phyloP scores from a whole-genome alignment of 1,140 invertebrate species.

The Leptonema lineaticorne region DNA sequence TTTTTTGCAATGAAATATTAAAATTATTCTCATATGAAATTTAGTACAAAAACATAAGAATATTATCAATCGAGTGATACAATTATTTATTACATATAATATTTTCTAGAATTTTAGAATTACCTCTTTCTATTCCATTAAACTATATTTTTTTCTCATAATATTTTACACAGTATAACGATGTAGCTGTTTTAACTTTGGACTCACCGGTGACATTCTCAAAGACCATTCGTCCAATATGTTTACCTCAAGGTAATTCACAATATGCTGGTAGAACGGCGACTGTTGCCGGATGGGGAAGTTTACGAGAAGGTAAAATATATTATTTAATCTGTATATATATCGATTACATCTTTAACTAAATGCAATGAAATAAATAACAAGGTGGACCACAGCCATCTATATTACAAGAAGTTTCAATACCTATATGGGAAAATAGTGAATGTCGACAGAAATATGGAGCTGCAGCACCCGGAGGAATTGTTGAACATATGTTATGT shows the following conservation, averaged over 20 bases:
- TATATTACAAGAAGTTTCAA: slow-evolving; percentile 78
- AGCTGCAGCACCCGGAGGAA: slow-evolving; percentile 81
- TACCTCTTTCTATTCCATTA: no score
- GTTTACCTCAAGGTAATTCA: slow-evolving; percentile 66
- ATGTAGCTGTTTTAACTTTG: slow-evolving; percentile 82
- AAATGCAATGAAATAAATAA: slow-evolving; percentile 23
- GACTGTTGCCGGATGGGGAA: slow-evolving; percentile 85
- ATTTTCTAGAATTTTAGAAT: no score
- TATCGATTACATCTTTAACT: not conserved
- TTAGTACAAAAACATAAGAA: not conserved
- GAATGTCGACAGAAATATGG: slow-evolving; percentile 82
- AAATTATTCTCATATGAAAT: not conserved
- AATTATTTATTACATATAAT: no score
- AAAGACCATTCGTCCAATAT: slow-evolving; percentile 77
- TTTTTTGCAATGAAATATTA: slow-evolving; percentile 4
- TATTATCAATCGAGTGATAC: no score
- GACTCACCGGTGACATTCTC: slow-evolving; percentile 75
- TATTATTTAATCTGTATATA: not conserved
- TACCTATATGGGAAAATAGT: slow-evolving; percentile 79
- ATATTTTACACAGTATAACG: slow-evolving; percentile 82
- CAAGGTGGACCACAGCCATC: slow-evolving; percentile 78
- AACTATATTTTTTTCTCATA: no score
- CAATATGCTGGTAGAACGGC: slow-evolving; percentile 68
- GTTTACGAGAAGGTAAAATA: slow-evolving; percentile 69
- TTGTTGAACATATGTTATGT: slow-evolving; percentile 84